Conservation (phyloP, 2,888 invertebrate genomes). For the Vesta saturnalis region DNA sequence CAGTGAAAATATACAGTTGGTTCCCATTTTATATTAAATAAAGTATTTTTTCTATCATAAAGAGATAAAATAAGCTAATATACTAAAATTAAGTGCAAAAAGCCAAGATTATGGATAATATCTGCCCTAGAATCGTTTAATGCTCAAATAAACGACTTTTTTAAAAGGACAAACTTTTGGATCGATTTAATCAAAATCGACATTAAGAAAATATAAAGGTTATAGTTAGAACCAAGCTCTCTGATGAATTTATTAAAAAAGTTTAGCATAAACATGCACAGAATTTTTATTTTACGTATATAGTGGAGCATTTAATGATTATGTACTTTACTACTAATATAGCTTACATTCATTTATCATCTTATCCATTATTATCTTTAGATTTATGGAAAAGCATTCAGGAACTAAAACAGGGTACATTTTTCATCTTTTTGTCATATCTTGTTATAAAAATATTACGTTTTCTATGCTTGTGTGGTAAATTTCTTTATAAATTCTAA, state of each 20-base stretch:
- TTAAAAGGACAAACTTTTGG: background rate
- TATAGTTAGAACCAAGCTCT: background rate
- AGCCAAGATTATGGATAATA: background rate
- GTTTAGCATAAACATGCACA: background rate
- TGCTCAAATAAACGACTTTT: background rate
- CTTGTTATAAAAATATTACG: background rate
- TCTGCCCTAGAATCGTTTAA: background rate
- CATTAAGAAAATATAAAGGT: slow-evolving; percentile 3
- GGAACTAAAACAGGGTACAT: background rate
- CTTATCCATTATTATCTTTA: background rate
- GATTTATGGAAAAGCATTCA: background rate
- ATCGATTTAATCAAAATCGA: slow-evolving; percentile 2
- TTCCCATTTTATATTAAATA: no score
- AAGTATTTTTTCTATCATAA: background rate
- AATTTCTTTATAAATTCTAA: background rate
- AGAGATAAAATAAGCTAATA: no score
- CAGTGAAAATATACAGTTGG: no score
- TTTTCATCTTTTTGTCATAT: background rate
- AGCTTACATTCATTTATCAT: background rate
- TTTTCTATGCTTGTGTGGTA: background rate
- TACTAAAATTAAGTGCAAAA: background rate
- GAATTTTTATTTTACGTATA: background rate
- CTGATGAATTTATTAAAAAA: background rate
- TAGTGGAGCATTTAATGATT: background rate
- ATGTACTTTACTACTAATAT: background rate